Conservation (phyloP, 2,113 vertebrate genomes). For the Toxostoma redivivum region DNA sequence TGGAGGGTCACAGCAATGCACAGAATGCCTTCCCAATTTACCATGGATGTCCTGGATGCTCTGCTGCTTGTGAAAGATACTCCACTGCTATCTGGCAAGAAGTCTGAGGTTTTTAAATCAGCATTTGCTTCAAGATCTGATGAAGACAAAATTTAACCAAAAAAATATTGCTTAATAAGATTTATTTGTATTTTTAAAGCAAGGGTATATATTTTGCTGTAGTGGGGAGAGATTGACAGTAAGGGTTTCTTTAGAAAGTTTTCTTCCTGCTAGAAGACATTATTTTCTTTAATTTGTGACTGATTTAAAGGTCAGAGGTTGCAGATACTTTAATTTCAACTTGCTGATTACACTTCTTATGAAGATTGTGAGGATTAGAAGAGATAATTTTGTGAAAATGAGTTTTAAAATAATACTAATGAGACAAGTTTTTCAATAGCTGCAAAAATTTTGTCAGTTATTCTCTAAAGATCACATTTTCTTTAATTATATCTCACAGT, state of each 20-base stretch:
- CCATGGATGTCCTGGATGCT: background rate
- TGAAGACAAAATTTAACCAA: background rate
- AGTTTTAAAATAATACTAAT: conserved; percentile 47
- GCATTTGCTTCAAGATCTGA: background rate
- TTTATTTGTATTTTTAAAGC: background rate
- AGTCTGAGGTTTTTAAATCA: background rate
- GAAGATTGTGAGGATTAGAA: conserved; percentile 39
- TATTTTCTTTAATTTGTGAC: conserved; percentile 33
- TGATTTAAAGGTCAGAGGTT: conserved; percentile 44
- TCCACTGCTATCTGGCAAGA: background rate
- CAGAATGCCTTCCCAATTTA: background rate
- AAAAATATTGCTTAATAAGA: background rate
- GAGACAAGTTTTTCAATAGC: background rate
- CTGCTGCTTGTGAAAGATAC: background rate
- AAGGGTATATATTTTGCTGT: background rate
- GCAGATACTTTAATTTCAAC: conserved; percentile 56
- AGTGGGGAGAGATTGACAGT: background rate
- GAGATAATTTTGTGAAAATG: conserved; percentile 51
- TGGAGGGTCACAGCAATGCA: background rate
- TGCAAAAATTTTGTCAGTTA: background rate
- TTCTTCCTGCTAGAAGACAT: background rate
- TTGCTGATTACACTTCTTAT: conserved; percentile 51
- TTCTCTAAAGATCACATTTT: conserved; percentile 17
- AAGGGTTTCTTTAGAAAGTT: background rate
- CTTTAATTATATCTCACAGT: background rate